Percentiles rank a stretch among this genome's conserved stretches.
Conservation (phyloP, 2,888 invertebrate genomes). For the Idaea aversata region DNA sequence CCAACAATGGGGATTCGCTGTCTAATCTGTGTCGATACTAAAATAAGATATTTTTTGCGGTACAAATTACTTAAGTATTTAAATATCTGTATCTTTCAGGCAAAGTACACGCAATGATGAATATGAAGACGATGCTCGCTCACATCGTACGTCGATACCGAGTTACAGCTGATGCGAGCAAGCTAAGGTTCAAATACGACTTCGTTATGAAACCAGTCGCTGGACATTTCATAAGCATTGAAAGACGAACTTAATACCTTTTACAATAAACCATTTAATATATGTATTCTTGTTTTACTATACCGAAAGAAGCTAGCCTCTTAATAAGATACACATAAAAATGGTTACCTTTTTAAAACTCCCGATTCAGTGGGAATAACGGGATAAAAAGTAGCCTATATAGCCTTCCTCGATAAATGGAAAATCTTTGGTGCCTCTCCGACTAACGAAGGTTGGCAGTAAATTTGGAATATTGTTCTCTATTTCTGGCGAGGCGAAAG, state of each 20-base stretch:
- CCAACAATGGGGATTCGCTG: too few relatives aligned
- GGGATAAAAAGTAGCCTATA: too few relatives aligned
- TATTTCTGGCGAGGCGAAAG: too few relatives aligned
- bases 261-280: neutral
- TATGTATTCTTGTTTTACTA: neutral
- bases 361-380: too few relatives aligned
- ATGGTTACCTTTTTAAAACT: neutral
- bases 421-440: too few relatives aligned
- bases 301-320: neutral
- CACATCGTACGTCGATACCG: conserved; percentile 40
- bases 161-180: conserved; percentile 35
- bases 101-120: conserved; percentile 43
- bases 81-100: conserved; percentile 29
- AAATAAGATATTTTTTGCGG: too few relatives aligned
- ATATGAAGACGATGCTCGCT: conserved; percentile 40
- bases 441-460: too few relatives aligned
- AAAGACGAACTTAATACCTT: conserved; percentile 1
- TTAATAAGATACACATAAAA: neutral
- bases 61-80: too few relatives aligned
- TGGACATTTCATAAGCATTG: conserved; percentile 36
- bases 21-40: too few relatives aligned
- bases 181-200: conserved; percentile 35
- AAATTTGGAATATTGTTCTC: too few relatives aligned
- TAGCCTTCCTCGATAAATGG: too few relatives aligned
- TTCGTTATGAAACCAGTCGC: conserved; percentile 43